Conservation (phyloP, 2,797 vertebrate genomes). For the Pangasius djambal region DNA sequence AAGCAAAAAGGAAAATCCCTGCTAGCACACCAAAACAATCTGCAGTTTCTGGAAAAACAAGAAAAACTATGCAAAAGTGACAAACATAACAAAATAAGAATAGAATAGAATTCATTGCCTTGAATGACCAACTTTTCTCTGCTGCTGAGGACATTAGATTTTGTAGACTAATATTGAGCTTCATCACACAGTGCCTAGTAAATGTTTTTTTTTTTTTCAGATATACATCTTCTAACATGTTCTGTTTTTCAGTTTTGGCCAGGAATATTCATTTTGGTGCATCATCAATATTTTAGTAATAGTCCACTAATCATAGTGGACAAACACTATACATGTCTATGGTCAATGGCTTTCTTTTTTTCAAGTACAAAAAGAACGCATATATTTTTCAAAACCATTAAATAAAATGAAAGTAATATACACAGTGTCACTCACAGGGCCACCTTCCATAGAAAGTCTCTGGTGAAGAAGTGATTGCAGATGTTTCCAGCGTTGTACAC, state of each 20-base stretch:
- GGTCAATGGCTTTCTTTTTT: too few species aligned
- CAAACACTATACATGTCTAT: neutral
- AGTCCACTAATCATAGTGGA: neutral
- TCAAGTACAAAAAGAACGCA: neutral
- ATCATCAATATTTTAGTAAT: neutral
- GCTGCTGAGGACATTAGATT: neutral
- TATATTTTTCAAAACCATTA: neutral
- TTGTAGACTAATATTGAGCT: neutral
- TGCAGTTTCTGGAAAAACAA: neutral
- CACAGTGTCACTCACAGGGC: slow-evolving; percentile 73
- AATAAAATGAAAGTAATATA: neutral
- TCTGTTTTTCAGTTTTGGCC: neutral
- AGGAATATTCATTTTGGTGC: neutral
- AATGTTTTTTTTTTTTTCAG: neutral
- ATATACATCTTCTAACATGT: neutral
- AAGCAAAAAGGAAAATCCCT: neutral
- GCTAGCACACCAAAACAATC: too few species aligned
- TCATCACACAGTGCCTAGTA: neutral
- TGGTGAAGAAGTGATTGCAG: slow-evolving; percentile 95
- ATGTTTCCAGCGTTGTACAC: slow-evolving; percentile 87
- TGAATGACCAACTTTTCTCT: neutral
- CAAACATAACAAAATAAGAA: too few species aligned
- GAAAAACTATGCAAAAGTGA: too few species aligned
- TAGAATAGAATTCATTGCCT: neutral
- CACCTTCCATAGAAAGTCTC: slow-evolving; percentile 80